phyloP scores from a whole-genome alignment of 2,113 vertebrate genomes.

The Labeo rohita region DNA sequence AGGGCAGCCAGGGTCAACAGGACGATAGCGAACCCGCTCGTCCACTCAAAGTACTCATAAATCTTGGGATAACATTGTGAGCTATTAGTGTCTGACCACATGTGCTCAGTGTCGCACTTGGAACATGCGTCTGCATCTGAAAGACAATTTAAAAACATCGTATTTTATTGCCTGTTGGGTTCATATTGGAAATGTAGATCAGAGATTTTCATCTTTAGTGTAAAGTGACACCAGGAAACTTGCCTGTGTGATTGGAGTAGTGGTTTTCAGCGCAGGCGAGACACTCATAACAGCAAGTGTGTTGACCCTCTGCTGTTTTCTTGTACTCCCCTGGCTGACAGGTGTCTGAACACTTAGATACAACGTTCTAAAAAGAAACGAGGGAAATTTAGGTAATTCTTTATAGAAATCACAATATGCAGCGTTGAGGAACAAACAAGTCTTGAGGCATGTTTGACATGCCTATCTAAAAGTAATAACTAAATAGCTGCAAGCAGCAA shows the following conservation, averaged over 20 bases:
- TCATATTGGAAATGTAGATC: background rate
- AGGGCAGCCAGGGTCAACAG: slow-evolving; percentile 76
- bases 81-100: slow-evolving; percentile 83
- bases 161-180: background rate
- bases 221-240: slow-evolving; percentile 23
- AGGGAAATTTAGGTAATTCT: background rate
- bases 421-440: too few relatives aligned
- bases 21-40: slow-evolving; percentile 80
- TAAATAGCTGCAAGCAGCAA: too few relatives aligned
- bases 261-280: slow-evolving; percentile 84
- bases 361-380: slow-evolving; percentile 71
- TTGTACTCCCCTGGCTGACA: slow-evolving; percentile 85
- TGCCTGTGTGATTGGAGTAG: slow-evolving; percentile 83
- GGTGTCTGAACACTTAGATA: slow-evolving; percentile 83
- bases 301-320: slow-evolving; percentile 82
- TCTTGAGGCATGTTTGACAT: too few relatives aligned
- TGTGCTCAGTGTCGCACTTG: slow-evolving; percentile 74
- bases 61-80: slow-evolving; percentile 75
- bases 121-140: slow-evolving; percentile 86
- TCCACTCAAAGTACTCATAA: slow-evolving; percentile 80
- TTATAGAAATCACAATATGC: background rate
- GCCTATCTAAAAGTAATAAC: too few relatives aligned
- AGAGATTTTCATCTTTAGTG: background rate
- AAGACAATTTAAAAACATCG: slow-evolving; percentile 35
- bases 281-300: slow-evolving; percentile 89